Conservation (phyloP, 2,113 vertebrate genomes). For the Arothron firmamentum region DNA sequence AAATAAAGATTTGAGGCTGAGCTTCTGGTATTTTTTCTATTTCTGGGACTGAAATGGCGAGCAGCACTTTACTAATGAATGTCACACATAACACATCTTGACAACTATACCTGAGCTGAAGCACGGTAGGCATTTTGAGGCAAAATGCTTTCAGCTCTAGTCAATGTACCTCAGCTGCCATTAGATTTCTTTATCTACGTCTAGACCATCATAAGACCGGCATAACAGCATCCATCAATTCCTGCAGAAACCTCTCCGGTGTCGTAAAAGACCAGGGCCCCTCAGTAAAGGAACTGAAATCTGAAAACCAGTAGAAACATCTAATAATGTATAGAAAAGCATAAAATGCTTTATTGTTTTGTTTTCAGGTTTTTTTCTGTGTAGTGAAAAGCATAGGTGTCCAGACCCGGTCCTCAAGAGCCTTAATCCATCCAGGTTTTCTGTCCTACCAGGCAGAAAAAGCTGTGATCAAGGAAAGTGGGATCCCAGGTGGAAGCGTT, state of each 20-base stretch:
- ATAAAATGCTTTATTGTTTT: constrained; percentile 47
- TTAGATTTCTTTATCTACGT: constrained; percentile 64
- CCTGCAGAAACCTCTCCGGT: constrained; percentile 50
- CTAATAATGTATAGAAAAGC: constrained; percentile 51
- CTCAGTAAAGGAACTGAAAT: constrained; percentile 43
- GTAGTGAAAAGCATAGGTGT: constrained; percentile 8
- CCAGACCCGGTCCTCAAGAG: too few species aligned
- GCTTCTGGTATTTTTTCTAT: background rate
- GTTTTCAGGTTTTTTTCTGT: constrained; percentile 31
- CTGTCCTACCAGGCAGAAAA: too few species aligned
- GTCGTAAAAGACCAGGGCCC: constrained; percentile 52
- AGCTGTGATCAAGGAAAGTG: too few species aligned
- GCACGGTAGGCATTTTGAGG: constrained; percentile 51
- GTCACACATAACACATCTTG: constrained; percentile 8
- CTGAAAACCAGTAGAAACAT: constrained; percentile 52
- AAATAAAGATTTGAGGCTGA: background rate
- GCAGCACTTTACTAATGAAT: constrained; percentile 26
- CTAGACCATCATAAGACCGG: constrained; percentile 60
- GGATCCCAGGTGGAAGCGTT: too few species aligned
- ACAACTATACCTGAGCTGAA: constrained; percentile 35
- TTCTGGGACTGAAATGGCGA: constrained; percentile 13
- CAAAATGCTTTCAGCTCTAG: constrained; percentile 58
- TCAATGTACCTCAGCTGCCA: constrained; percentile 39
- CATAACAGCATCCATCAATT: constrained; percentile 64
- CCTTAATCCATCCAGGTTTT: too few species aligned